phyloP scores from a whole-genome alignment of 1,140 invertebrate genomes.

The Cydia fagiglandana region DNA sequence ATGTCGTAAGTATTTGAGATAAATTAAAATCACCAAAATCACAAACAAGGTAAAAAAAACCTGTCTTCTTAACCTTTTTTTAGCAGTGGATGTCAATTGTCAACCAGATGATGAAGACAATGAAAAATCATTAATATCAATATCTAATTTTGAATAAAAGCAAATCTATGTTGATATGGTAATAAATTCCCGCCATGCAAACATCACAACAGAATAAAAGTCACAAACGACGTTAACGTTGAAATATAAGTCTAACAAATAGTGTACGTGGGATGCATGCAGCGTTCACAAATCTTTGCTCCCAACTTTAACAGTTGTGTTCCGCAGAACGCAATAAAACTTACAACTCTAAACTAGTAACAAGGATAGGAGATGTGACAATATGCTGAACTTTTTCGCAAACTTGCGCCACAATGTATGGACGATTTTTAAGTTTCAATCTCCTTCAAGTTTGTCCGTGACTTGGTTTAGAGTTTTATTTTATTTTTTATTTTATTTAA shows the following conservation, averaged over 20 bases:
- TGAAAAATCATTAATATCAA: too few relatives aligned
- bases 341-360: constrained; percentile 20
- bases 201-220: not conserved
- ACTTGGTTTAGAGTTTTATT: constrained; percentile 11
- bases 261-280: constrained; percentile 3
- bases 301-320: constrained; percentile 20
- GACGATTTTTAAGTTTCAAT: constrained; percentile 30
- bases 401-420: constrained; percentile 12
- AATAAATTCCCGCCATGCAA: not conserved
- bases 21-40: too few relatives aligned
- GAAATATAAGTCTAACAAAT: constrained; percentile 13
- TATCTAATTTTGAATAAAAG: not conserved
- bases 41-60: too few relatives aligned
- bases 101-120: not conserved
- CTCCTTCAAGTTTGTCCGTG: constrained; percentile 12
- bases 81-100: too few relatives aligned
- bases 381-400: constrained; percentile 22
- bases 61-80: too few relatives aligned
- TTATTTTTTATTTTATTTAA: too few relatives aligned
- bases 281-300: constrained; percentile 19
- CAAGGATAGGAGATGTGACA: constrained; percentile 28
- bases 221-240: not conserved
- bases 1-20: not conserved
- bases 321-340: constrained; percentile 23
- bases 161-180: not conserved